Base-by-base conservation (phyloP, 2,888 invertebrate species). In the Catocala nupta region DNA sequence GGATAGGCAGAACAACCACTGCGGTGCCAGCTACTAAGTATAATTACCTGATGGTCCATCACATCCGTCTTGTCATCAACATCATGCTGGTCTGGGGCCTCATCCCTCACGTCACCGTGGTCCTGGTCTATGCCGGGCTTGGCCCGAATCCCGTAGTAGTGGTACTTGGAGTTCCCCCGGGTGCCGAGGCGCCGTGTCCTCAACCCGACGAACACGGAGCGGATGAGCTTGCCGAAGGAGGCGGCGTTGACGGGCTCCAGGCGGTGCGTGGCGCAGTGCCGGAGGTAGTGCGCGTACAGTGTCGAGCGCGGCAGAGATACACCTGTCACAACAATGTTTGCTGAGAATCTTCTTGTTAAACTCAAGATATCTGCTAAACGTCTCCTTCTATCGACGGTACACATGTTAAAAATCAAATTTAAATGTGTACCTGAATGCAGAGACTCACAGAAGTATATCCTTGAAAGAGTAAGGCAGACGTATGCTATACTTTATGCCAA, bases 191-290 rank as follows among this genome's bases (percentile, higher is more conserved):
- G 96, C 64, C 99, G 96, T 77, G 99, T 99, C 71, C 99, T 95
- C 81, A 99, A 95, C 13, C 99, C 99, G 77, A 99, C 95, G 95
- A 99, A 99, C 68, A 99, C 99, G 4, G 99, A 99, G 65, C 99
- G 96, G 84, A 99, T 99, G 48, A 99, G 95, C 93, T 99, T 99
- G 69, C 99, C 99, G 95, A 99, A 99, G 43, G 99, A 99, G 8
- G 99, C 99, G 45, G 99, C 99, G 95, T 99, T 99, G 70, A 99
- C 99, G 0, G 99, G 99, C 89, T 99, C 99, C 74, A 99, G 95
- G 87, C 98, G 98, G 88, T 98, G 97, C 84, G 97, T 96, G 49
- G 96, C 95, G 91, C 99, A 99, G 92, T 99, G 99, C 25, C 98
- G 96, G 81, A 99, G 96, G 91, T 99, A 99, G 93, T 99, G 99